Evolutionary conservation across 2,797 vertebrate species (phyloP), one percentile per base, ranked within the genome.

Genomic region (Phylloscopus collybita): DNA sequence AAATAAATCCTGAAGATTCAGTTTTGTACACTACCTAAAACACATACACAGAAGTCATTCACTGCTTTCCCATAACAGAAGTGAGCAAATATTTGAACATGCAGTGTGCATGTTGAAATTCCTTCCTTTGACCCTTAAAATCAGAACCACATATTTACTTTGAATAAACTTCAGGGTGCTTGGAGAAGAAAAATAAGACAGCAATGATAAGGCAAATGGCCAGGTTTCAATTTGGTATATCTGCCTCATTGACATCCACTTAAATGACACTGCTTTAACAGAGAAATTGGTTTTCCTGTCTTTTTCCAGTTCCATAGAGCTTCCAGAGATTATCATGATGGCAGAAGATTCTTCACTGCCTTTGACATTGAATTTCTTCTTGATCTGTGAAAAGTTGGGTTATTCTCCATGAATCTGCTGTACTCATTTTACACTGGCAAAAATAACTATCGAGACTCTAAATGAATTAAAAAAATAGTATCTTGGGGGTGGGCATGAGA

Each of bases 1-100:
- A 88, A 95, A 80, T 53, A 93, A 95, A 78, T 60, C 23, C 60
- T 66, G 76, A 70, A 86, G 66, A 79, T 76, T 25, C 38, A 91
- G 21, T 88, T 80, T 57, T 42, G 40, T 64, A 47, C 27, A 71
- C 70, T 88, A 65, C 54, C 61, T 74, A 61, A 96, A 93, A 67
- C 14, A 81, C 40, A 53, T 75, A 49, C 20, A 65, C 53, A 71
- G 50, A 94, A 93, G 66, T 62, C 27, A 47, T 73, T 84, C 32
- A 80, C 27, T 75, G 16, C 40, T 91, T 92, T 80, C 70, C 36
- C 30, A 61, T 88, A 84, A 71, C 23, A 93, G 81, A 70, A 91
- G 30, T 16, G 34, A 92, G 72, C 40, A 92, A 86, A 80, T 82
- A 85, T 57, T 94, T 93, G 60, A 90, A 73, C 14, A 40, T 17